Evolutionary conservation across 2,888 invertebrate genomes (phyloP).

Genomic region (Polydrusus tereticollis): DNA sequence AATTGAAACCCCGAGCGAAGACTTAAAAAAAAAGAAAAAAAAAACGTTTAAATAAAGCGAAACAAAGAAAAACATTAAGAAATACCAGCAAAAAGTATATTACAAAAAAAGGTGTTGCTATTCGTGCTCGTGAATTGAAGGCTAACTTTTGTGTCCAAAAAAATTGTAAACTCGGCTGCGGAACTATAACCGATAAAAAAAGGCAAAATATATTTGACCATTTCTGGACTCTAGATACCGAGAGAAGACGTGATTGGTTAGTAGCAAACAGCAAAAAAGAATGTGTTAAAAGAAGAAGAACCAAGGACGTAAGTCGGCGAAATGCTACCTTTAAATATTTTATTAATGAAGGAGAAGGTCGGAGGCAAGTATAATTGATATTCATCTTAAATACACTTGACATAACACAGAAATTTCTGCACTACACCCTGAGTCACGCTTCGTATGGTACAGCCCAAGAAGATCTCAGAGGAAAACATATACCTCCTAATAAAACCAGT

Average conservation of each 20-base stretch:
- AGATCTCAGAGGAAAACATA: background rate
- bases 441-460: conserved; percentile 7
- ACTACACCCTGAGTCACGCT: conserved; percentile 12
- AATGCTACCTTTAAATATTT: background rate
- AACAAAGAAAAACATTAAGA: background rate
- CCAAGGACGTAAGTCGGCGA: background rate
- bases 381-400: conserved; percentile 2
- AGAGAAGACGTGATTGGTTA: no score
- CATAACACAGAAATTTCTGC: conserved; percentile 3
- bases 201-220: no score
- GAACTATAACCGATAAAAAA: no score
- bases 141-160: no score
- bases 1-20: no score
- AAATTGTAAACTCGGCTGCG: no score
- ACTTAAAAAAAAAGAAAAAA: no score
- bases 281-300: background rate
- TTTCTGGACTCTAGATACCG: no score
- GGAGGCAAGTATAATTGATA: conserved; percentile 2
- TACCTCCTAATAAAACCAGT: background rate
- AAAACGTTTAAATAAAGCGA: no score
- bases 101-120: background rate
- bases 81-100: background rate
- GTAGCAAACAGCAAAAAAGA: no score
- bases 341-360: conserved; percentile 22
- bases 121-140: background rate